phyloP scores from a whole-genome alignment of 2,888 invertebrate genomes.

The Tuta absoluta region DNA sequence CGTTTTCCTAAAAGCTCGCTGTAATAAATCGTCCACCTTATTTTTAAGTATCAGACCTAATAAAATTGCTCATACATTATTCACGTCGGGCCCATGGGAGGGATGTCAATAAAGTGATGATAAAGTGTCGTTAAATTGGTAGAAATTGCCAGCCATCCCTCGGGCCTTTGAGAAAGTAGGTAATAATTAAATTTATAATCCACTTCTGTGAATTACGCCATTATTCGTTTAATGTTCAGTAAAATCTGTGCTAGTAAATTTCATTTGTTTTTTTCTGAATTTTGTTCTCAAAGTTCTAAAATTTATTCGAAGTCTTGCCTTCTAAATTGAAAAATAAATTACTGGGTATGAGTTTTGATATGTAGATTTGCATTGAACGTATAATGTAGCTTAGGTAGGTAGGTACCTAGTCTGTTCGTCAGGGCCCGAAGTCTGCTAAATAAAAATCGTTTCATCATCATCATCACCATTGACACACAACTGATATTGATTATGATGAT shows the following conservation, averaged over 20 bases:
- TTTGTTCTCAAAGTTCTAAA: not conserved
- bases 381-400: too few species aligned
- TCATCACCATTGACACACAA: too few species aligned
- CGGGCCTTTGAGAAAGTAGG: slow-evolving; percentile 33
- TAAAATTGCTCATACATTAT: slow-evolving; percentile 33
- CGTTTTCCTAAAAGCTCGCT: slow-evolving; percentile 24
- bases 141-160: slow-evolving; percentile 31
- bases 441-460: too few species aligned
- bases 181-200: slow-evolving; percentile 46
- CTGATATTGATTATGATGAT: too few species aligned
- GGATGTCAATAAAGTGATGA: slow-evolving; percentile 36
- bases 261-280: not conserved
- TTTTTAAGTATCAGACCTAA: slow-evolving; percentile 32
- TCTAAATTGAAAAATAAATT: not conserved
- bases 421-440: too few species aligned
- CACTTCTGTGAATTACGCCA: slow-evolving; percentile 40
- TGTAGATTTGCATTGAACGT: too few species aligned
- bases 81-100: slow-evolving; percentile 31
- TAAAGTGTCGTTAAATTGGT: slow-evolving; percentile 44
- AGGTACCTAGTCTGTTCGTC: too few species aligned
- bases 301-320: not conserved
- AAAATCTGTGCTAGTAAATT: slow-evolving; percentile 8
- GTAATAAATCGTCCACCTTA: slow-evolving; percentile 27
- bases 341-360: too few species aligned
- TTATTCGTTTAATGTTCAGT: not conserved